These are phyloP conservation scores for Littorina saxatilis DNA, from an alignment of 1,140 invertebrate species.

Conservation along the genomic window DNA sequence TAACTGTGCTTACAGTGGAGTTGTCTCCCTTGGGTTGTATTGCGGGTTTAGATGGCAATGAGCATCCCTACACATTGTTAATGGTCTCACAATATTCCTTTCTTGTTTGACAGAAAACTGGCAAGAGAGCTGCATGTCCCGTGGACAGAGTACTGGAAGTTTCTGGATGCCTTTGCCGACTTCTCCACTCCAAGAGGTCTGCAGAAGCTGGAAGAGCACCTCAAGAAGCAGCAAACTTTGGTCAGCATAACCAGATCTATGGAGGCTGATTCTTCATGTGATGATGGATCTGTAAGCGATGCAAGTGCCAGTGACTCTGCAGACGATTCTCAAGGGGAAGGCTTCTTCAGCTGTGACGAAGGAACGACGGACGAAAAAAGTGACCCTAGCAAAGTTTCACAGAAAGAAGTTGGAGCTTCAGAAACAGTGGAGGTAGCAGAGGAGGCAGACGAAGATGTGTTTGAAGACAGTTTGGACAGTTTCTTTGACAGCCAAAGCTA, in stretches of 20 bases:
- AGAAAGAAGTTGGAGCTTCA: background rate
- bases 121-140: constrained; percentile 85
- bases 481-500: constrained; percentile 1
- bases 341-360: constrained; percentile 30
- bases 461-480: constrained; percentile 27
- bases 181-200: constrained; percentile 84
- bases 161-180: constrained; percentile 87
- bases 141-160: constrained; percentile 96
- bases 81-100: too few species aligned
- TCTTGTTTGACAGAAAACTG: constrained; percentile 79
- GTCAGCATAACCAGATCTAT: constrained; percentile 33
- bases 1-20: too few species aligned
- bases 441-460: background rate
- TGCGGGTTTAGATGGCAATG: too few species aligned
- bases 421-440: background rate
- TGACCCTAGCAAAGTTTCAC: background rate
- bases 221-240: constrained; percentile 76
- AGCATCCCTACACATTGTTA: too few species aligned
- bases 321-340: background rate
- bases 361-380: background rate
- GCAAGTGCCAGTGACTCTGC: background rate
- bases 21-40: too few species aligned
- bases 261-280: background rate
- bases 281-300: background rate
- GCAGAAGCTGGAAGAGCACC: constrained; percentile 83